Evolutionary conservation across 2,888 invertebrate genomes (phyloP), one percentile per base, ranked within the genome.

Genomic region (Myopa tessellatipennis): DNA sequence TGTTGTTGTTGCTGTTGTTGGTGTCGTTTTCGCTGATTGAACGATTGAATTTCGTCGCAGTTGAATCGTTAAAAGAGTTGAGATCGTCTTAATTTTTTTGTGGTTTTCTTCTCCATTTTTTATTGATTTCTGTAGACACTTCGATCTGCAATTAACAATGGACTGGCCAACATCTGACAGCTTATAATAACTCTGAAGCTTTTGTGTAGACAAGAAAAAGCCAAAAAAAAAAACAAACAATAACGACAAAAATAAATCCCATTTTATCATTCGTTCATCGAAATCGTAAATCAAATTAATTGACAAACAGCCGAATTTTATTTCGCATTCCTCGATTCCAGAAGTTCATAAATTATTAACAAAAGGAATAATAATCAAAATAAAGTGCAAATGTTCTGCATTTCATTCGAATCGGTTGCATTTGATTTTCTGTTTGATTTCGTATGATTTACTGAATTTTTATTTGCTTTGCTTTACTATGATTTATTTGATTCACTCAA

Each of bases 91-190:
- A 45, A 45, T 10, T 45, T 45, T 45, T 45, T 16, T 3, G 55
- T n/a, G 14, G 4, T n/a, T n/a, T 55, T 4, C 16, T 14, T 55
- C 55, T 14, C 55, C 5, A n/a, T 55, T 45, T 45, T 45, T 45
- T 55, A 4, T 12, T n/a, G 55, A 14, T 55, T 55, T 55, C 16
- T 3, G 16, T 4, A 55, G 10, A 55, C 16, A 55, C 10, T 55
- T 14, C 7, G 26, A 14, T 14, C 38, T 38, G 36, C 26, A 65
- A 1, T 65, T 65, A 36, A 65, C 65, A 65, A 14, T 5, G 36
- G 34, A 34, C 14, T 65, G 65, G 26, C 14, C 65, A 38, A 65
- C 16, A 26, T 65, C 26, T 65, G 65, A 65, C 65, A 65, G 65
- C 65, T 38, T 65, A 36, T 67, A 67, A n/a, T 40, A 8, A 12